A percentile compares a stretch with the other conserved stretches of the same genome.
These are phyloP conservation scores for Neuroscelio doddi DNA, from an alignment of 2,888 invertebrate genomes.

Conservation along the genomic window DNA sequence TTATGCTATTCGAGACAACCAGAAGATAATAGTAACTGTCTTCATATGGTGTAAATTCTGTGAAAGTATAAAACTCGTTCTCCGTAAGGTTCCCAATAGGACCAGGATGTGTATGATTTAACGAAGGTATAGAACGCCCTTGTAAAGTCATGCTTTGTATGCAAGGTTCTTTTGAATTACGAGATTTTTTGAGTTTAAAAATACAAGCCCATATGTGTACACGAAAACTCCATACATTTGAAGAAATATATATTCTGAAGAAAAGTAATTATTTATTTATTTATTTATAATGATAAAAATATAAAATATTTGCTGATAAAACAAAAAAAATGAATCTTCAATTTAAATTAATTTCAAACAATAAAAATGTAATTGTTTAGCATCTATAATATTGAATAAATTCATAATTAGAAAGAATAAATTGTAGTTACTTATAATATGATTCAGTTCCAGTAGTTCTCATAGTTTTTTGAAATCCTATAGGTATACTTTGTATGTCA, in stretches of 20 bases:
- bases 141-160: constrained; percentile 67
- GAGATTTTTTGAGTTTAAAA: constrained; percentile 58
- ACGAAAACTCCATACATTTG: constrained; percentile 70
- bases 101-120: constrained; percentile 57
- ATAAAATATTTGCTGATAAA: neutral
- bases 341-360: constrained; percentile 4
- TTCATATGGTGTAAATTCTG: constrained; percentile 69
- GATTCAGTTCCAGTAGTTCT: constrained; percentile 68
- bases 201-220: constrained; percentile 70
- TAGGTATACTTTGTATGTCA: constrained; percentile 69
- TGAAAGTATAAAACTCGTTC: constrained; percentile 64
- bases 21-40: constrained; percentile 73
- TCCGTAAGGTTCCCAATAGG: constrained; percentile 60
- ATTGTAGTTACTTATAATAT: constrained; percentile 70
- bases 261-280: constrained; percentile 6
- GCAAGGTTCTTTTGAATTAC: constrained; percentile 58
- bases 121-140: constrained; percentile 69
- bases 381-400: too few species aligned
- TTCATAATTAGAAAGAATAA: neutral
- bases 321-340: neutral
- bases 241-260: constrained; percentile 72
- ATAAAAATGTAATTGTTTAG: neutral
- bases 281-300: constrained; percentile 5
- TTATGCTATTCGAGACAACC: constrained; percentile 69
- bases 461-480: constrained; percentile 64